A percentile compares a stretch with the other conserved stretches of the same genome.
Conservation (phyloP, 2,888 invertebrate genomes). For the Hirudinaria manillensis region DNA sequence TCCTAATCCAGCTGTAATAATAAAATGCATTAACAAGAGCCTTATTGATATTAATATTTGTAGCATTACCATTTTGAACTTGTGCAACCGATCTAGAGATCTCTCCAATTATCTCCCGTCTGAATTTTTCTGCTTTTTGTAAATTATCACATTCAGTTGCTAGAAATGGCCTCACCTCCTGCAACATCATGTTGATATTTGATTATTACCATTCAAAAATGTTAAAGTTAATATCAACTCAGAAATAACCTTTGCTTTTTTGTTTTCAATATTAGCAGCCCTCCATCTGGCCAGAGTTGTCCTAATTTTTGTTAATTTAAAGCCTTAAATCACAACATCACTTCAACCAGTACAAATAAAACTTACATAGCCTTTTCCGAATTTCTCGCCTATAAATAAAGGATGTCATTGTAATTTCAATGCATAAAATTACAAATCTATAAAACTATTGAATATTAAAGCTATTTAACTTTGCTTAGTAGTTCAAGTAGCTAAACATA, state of each 20-base stretch:
- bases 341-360: not conserved
- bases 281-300: slow-evolving; percentile 97
- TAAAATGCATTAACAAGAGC: not conserved
- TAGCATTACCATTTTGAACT: slow-evolving; percentile 79
- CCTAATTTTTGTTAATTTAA: slow-evolving; percentile 59
- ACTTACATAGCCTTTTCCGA: slow-evolving; percentile 95
- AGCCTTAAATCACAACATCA: not conserved
- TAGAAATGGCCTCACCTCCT: slow-evolving; percentile 79
- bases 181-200: slow-evolving; percentile 39
- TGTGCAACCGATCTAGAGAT: slow-evolving; percentile 96
- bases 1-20: slow-evolving; percentile 74
- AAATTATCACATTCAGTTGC: slow-evolving; percentile 90
- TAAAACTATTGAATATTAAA: too few species aligned
- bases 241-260: slow-evolving; percentile 37
- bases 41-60: not conserved
- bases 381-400: slow-evolving; percentile 71
- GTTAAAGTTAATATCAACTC: not conserved
- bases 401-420: not conserved
- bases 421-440: too few species aligned
- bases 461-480: too few species aligned
- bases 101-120: slow-evolving; percentile 91
- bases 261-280: slow-evolving; percentile 60
- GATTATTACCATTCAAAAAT: not conserved
- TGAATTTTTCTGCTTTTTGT: slow-evolving; percentile 88
- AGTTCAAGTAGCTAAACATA: too few species aligned